phyloP scores from a whole-genome alignment of 2,888 invertebrate species.

The Antitype chi region DNA sequence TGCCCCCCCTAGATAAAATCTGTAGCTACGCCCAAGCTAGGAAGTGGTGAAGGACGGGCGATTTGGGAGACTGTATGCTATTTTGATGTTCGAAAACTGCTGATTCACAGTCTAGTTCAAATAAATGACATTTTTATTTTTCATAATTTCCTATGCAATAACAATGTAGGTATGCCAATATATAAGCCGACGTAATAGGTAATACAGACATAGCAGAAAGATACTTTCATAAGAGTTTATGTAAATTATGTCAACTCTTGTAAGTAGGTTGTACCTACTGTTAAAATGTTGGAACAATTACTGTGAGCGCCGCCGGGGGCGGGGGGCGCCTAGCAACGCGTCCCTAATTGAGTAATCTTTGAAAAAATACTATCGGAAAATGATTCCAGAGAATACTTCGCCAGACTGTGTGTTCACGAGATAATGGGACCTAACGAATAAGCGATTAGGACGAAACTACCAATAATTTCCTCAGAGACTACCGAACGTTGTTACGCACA shows the following conservation, averaged over 20 bases:
- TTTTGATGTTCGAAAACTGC: too few species aligned
- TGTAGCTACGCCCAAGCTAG: too few species aligned
- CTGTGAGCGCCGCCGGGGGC: neutral
- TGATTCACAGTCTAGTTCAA: too few species aligned
- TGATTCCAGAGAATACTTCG: constrained; percentile 26
- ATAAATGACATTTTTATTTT: neutral
- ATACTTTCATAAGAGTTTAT: neutral
- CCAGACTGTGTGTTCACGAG: constrained; percentile 45
- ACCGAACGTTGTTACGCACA: constrained; percentile 11
- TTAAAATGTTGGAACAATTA: neutral
- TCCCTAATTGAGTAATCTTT: constrained; percentile 49
- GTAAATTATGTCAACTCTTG: constrained; percentile 6
- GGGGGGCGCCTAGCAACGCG: constrained; percentile 49
- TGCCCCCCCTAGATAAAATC: too few species aligned
- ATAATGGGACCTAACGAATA: constrained; percentile 62
- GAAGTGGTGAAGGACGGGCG: too few species aligned
- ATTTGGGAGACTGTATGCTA: too few species aligned
- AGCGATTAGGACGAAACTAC: constrained; percentile 45
- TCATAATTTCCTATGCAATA: neutral
- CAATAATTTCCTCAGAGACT: constrained; percentile 41
- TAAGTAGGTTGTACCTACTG: neutral
- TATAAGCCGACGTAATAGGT: neutral
- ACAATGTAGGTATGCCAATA: neutral
- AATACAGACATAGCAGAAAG: too few species aligned
- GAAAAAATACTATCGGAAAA: constrained; percentile 43